Percentiles rank a stretch among this genome's conserved stretches.
Evolutionary conservation across 2,888 invertebrate genomes (phyloP).

Genomic region (Apodemia mormo): DNA sequence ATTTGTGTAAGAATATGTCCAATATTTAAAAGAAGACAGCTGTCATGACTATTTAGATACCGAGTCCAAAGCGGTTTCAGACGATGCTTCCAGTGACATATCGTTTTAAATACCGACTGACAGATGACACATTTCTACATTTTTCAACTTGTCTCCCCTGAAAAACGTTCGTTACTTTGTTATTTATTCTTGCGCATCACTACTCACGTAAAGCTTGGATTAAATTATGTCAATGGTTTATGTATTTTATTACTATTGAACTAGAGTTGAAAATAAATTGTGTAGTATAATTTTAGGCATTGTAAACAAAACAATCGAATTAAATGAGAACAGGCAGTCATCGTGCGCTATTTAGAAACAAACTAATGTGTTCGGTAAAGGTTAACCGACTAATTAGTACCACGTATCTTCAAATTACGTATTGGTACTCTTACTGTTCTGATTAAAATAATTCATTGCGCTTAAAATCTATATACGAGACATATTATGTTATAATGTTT

Average conservation of each 20-base stretch:
- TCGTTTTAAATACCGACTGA: conserved; percentile 80
- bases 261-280: conserved; percentile 42
- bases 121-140: conserved; percentile 82
- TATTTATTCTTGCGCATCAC: conserved; percentile 63
- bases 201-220: conserved; percentile 46
- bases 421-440: conserved; percentile 19
- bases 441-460: neutral
- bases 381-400: conserved; percentile 55
- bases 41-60: conserved; percentile 70
- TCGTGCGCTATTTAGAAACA: conserved; percentile 55
- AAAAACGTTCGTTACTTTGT: conserved; percentile 62
- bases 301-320: conserved; percentile 50
- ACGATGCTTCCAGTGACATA: conserved; percentile 68
- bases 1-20: conserved; percentile 61
- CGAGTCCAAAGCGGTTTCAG: conserved; percentile 57
- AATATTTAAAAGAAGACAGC: conserved; percentile 62
- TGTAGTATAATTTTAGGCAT: conserved; percentile 27
- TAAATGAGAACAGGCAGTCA: conserved; percentile 63
- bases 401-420: conserved; percentile 35
- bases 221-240: conserved; percentile 37
- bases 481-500: neutral
- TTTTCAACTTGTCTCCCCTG: conserved; percentile 79
- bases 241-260: conserved; percentile 43
- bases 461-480: neutral
- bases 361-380: conserved; percentile 57